phyloP scores from a whole-genome alignment of 1,140 invertebrate genomes.

The Scaptomyza pallida region DNA sequence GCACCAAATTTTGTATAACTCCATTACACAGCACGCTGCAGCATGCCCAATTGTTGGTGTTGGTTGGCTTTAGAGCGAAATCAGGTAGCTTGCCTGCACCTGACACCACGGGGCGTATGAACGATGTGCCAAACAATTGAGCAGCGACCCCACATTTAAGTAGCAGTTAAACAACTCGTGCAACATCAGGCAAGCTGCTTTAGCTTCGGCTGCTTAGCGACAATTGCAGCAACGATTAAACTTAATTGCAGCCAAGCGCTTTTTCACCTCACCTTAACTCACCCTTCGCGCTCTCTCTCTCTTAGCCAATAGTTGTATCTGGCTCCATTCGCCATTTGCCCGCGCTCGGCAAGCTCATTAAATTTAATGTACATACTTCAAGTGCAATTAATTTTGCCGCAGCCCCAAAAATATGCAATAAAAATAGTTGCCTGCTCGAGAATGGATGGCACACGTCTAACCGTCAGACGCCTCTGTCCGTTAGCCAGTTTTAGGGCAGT shows the following conservation, averaged over 20 bases:
- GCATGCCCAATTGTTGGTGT: background rate
- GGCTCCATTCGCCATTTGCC: background rate
- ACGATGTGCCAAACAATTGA: slow-evolving; percentile 66
- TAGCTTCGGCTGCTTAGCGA: slow-evolving; percentile 46
- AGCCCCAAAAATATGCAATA: slow-evolving; percentile 74
- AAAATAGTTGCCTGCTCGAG: slow-evolving; percentile 65
- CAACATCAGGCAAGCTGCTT: slow-evolving; percentile 27
- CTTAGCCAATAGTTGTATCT: background rate
- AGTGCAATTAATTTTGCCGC: slow-evolving; percentile 73
- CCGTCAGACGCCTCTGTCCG: background rate
- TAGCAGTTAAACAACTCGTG: slow-evolving; percentile 73
- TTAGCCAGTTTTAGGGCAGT: background rate
- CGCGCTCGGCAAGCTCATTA: slow-evolving; percentile 64
- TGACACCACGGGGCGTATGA: slow-evolving; percentile 65
- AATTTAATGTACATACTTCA: slow-evolving; percentile 76
- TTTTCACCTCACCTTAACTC: background rate
- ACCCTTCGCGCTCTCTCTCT: background rate
- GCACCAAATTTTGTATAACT: slow-evolving; percentile 44
- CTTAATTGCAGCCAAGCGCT: slow-evolving; percentile 70
- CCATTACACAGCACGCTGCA: slow-evolving; percentile 48
- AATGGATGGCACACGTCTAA: slow-evolving; percentile 30
- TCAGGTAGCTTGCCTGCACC: slow-evolving; percentile 1
- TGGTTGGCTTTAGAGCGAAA: slow-evolving; percentile 31
- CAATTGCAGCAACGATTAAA: slow-evolving; percentile 73
- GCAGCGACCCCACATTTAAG: slow-evolving; percentile 55